phyloP scores from a whole-genome alignment of 2,797 vertebrate genomes.

The Melopsittacus undulatus region DNA sequence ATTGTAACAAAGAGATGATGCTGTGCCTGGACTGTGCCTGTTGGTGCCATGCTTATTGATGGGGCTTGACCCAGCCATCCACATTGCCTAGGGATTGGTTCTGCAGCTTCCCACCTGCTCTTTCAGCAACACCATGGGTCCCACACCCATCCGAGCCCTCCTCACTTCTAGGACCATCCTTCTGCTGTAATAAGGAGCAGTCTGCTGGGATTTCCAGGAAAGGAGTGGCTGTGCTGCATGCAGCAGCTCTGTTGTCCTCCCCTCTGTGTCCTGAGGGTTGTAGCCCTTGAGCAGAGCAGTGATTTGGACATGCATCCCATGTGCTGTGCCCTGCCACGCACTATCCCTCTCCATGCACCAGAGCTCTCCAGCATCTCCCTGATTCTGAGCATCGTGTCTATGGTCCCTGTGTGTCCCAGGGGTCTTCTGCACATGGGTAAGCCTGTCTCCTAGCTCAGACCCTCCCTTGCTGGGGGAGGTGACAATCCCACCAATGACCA shows the following conservation, averaged over 20 bases:
- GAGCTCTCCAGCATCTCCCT: background rate
- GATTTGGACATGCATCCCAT: fast-evolving
- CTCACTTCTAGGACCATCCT: background rate
- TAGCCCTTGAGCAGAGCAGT: background rate
- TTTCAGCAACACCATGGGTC: background rate
- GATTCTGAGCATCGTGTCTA: background rate
- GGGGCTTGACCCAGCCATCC: background rate
- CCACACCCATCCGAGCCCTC: background rate
- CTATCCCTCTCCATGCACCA: fast-evolving
- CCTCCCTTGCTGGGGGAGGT: background rate
- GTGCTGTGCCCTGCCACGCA: fast-evolving
- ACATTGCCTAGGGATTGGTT: background rate
- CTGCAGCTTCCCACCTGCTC: background rate
- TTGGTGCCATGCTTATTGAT: background rate
- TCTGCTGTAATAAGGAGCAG: background rate
- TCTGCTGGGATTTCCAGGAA: background rate
- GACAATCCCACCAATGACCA: fast-evolving
- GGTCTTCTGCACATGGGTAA: fast-evolving
- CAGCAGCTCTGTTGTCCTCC: background rate
- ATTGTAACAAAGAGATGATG: background rate
- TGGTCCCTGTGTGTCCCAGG: background rate
- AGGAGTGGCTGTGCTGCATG: background rate
- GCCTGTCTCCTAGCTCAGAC: background rate
- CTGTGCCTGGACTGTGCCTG: background rate
- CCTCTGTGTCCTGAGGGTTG: background rate